These are phyloP conservation scores for Morpho achilles DNA, from an alignment of 2,888 invertebrate species.

Conservation along the genomic window DNA sequence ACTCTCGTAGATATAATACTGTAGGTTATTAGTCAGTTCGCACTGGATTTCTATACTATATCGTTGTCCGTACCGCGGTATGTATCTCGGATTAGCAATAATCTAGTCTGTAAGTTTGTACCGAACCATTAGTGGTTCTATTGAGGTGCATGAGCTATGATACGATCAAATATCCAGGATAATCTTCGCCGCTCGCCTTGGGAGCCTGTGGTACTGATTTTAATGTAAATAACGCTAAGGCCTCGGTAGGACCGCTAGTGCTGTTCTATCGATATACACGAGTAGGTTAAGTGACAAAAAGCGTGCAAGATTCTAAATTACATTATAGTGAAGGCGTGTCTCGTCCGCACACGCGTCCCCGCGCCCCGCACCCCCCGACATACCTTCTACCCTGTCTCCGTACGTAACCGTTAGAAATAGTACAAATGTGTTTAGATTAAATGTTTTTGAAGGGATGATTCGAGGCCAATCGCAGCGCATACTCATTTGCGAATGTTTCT, in stretches of 20 bases:
- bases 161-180: background rate
- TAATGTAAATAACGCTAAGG: too few species aligned
- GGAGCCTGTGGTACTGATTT: background rate
- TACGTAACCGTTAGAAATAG: too few species aligned
- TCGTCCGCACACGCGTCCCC: constrained; percentile 34
- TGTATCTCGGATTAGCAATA: too few species aligned
- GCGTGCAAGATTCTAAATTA: constrained; percentile 74
- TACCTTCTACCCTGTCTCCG: background rate
- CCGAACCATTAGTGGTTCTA: background rate
- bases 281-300: constrained; percentile 38
- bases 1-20: too few species aligned
- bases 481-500: too few species aligned
- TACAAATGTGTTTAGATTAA: too few species aligned
- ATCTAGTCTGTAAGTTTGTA: constrained; percentile 4
- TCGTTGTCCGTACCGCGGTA: too few species aligned
- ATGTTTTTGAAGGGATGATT: too few species aligned
- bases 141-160: background rate
- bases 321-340: constrained; percentile 48
- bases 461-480: too few species aligned
- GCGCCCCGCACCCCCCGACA: constrained; percentile 21
- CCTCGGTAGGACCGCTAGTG: background rate
- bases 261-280: constrained; percentile 6
- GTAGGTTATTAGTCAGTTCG: too few species aligned
- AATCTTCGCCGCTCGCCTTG: background rate
- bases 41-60: too few species aligned